Base-by-base conservation (phyloP, 2,113 vertebrate species). In the Perccottus glenii region DNA sequence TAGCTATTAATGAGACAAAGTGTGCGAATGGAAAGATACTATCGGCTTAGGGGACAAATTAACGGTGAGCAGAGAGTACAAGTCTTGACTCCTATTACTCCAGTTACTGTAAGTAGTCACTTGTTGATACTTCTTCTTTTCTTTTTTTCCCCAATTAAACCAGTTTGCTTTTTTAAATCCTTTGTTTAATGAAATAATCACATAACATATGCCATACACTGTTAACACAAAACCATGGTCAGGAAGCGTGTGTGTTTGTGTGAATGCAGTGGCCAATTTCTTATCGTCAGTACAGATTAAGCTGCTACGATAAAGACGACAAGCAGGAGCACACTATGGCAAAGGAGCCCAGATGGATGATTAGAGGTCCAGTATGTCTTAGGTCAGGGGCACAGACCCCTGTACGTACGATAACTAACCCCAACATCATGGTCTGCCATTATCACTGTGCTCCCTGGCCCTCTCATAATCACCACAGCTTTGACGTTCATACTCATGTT, bases 281-380 rank as follows among this genome's bases (percentile, higher is more conserved):
- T 90, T 86, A 87, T 88, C 88, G 62, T 60, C 38, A 40, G 60
- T 12, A 36, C 81, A 83, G 85, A 84, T 88, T 83, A 85, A 88
- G 68, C 76, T 70, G 6, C 78, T 10, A 63, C 19, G 84, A 91
- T 88, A 86, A 88, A 64, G 85, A 49, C 67, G 60, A 78, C 75
- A 78, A 78, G 85, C 67, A 51, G 76, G 67, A 74, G 78, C 64
- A 77, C 6, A 43, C 66, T 32, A 36, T 64, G 57, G 35, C 12
- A 15, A n/a, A 52, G 5, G 16, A 62, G 73, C 70, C 74, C 78
- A 82, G 88, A 87, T 80, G 73, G 77, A 15, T 65, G 83, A 89
- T 88, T 86, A 86, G 50, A 48, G 60, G 65, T 43, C 70, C 33
- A 50, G 44, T 6, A 63, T 35, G 62, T 56, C 69, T 58, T 40